Evolutionary conservation across 2,888 invertebrate species (phyloP), one percentile per base, ranked within the genome.

Genomic region (Colostygia pectinataria): DNA sequence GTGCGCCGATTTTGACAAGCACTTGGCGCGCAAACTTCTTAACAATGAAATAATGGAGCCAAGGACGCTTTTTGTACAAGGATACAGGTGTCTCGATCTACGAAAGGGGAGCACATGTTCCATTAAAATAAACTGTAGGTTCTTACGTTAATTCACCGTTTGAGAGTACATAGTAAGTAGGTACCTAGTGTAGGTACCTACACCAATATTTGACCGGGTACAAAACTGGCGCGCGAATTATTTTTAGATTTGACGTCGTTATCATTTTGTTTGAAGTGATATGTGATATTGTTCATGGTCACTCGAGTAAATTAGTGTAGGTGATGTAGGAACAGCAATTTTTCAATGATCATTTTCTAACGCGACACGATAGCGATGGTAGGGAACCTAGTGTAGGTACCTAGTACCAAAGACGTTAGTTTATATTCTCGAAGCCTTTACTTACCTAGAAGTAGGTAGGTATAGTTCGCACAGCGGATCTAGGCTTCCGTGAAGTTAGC

Each of bases 11-110:
- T 87, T 86, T 79, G 83, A 82, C 80, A 79, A 68, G 69, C 86
- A 84, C 87, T 89, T 88, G 86, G 89, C 89, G 89, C 88, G 88
- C 83, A 83, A 84, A 87, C 78, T 72, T 74, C 69, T 68, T 67
- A 77, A 82, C 80, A 83, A 81, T 81, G 74, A 71, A 68, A 55
- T 72, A 86, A 87, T 83, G 80, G 73, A 74, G 63, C 76, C 89
- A 89, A 89, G 89, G 89, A 83, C 89, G 82, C 80, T 80, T 88
- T 88, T 90, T 90, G 72, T 80, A 65, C 64, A 69, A 67, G 75
- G 72, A 75, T 72, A 89, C 89, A 90, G 89, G 89, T 89, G 89
- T 58, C 37, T 54, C 34, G 36, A 62, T 72, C 59, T 63, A 51
- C 42, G 66, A 75, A 84, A 83, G 79, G 84, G 80, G 77, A 77